A percentile compares a stretch with the other conserved stretches of the same genome.
phyloP scores from a whole-genome alignment of 1,140 invertebrate species.

The Papilio aristodemus region DNA sequence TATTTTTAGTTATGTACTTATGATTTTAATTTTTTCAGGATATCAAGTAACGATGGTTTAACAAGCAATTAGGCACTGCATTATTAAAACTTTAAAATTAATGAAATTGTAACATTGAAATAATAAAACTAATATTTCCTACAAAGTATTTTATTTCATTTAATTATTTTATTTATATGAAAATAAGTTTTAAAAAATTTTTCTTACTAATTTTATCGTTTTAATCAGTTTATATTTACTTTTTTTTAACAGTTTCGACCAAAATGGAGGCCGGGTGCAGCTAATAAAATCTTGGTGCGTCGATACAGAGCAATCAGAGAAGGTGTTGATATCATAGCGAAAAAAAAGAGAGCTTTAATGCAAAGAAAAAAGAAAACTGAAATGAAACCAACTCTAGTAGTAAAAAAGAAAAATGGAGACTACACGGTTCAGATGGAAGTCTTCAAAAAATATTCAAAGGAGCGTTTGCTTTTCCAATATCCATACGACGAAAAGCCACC shows the following conservation, averaged over 20 bases:
- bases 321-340: conserved; percentile 63
- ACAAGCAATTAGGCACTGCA: not conserved
- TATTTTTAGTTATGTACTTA: not conserved
- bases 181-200: not conserved
- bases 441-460: conserved; percentile 73
- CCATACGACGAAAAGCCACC: conserved; percentile 74
- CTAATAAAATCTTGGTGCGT: conserved; percentile 63
- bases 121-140: not conserved
- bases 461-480: conserved; percentile 65
- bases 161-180: not conserved
- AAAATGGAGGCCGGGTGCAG: conserved; percentile 68
- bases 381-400: conserved; percentile 67
- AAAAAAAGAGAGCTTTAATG: conserved; percentile 71
- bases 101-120: conserved; percentile 3
- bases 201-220: not conserved
- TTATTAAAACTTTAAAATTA: conserved; percentile 2
- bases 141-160: conserved; percentile 10
- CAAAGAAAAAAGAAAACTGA: conserved; percentile 70
- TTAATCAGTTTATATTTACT: not conserved
- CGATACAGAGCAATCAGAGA: conserved; percentile 63
- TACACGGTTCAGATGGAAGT: conserved; percentile 75
- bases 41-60: not conserved
- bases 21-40: conserved; percentile 6
- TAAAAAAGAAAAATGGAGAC: conserved; percentile 69
- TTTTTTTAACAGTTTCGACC: conserved; percentile 58